Conservation (phyloP, 1,140 invertebrate species). For the Coboldia fuscipes region DNA sequence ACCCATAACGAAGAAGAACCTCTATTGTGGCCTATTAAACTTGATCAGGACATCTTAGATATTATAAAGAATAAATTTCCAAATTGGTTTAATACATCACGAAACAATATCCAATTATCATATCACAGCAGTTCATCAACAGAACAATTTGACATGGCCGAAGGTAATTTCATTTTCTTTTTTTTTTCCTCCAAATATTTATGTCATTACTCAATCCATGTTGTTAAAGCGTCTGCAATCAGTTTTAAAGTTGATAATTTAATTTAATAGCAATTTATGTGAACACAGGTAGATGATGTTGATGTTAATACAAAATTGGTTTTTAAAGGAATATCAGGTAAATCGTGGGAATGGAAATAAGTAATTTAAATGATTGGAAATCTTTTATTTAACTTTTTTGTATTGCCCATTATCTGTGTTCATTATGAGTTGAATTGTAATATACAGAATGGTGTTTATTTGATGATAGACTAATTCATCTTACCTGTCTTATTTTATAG, state of each 20-base stretch:
- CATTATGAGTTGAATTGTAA: neutral
- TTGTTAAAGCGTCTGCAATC: neutral
- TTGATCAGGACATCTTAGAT: constrained; percentile 74
- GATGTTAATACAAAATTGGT: neutral
- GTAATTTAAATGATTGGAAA: neutral
- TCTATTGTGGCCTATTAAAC: constrained; percentile 70
- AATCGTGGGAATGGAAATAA: too few relatives aligned
- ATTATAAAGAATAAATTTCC: constrained; percentile 76
- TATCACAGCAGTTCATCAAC: neutral
- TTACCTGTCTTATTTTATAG: neutral
- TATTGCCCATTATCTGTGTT: neutral
- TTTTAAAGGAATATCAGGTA: neutral
- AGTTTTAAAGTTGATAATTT: neutral
- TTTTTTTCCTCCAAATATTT: neutral
- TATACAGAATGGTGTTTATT: neutral
- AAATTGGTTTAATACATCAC: constrained; percentile 85
- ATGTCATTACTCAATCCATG: neutral
- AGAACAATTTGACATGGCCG: constrained; percentile 30
- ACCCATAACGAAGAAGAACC: constrained; percentile 56
- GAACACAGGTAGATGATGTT: constrained; percentile 14
- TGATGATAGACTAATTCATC: neutral
- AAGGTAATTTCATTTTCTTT: constrained; percentile 21
- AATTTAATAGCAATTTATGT: constrained; percentile 6
- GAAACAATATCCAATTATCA: constrained; percentile 9
- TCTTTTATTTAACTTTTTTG: neutral